Percentiles rank a stretch among this genome's conserved stretches.
These are phyloP conservation scores for Lasius platythorax DNA, from an alignment of 2,888 invertebrate genomes.

Conservation along the genomic window DNA sequence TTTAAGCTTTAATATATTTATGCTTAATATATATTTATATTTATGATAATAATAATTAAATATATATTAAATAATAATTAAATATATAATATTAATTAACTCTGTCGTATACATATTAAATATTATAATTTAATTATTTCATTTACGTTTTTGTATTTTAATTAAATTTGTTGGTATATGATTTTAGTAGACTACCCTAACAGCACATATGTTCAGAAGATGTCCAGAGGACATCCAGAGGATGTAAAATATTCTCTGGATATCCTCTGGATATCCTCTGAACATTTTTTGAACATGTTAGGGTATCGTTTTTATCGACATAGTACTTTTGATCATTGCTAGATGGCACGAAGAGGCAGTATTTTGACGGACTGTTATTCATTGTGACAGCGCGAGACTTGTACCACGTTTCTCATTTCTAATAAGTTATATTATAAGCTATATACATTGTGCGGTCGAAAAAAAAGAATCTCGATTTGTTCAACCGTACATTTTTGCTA, in stretches of 20 bases:
- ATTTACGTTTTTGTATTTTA: not conserved
- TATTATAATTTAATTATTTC: not conserved
- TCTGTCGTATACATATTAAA: not conserved
- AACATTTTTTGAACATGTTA: no score
- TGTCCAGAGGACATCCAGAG: no score
- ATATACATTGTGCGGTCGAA: not conserved
- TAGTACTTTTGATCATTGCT: not conserved
- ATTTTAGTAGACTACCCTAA: not conserved
- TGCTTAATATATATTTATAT: no score
- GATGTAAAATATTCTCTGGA: no score
- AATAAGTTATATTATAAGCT: not conserved
- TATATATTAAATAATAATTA: no score
- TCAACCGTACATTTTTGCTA: not conserved
- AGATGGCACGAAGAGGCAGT: constrained; percentile 16
- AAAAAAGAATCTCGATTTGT: not conserved
- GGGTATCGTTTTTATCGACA: not conserved
- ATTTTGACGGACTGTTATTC: not conserved
- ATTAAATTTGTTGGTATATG: not conserved
- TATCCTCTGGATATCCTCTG: no score
- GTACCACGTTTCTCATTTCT: not conserved
- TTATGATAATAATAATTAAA: no score
- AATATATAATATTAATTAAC: not conserved
- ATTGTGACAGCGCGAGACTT: not conserved
- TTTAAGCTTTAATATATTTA: no score
- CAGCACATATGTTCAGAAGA: no score